Evolutionary conservation across 2,113 vertebrate species (phyloP).

Genomic region (rabbit (Oryctolagus cuniculus)): mOryCun1.1 NC_091432.1:126881001-126881500

Average conservation of each 20-base stretch:
- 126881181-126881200: neutral
- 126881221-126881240: neutral
- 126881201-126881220: neutral
- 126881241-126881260: slow-evolving; percentile 5
- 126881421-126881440: neutral
- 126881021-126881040: neutral
- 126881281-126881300: slow-evolving; percentile 23
- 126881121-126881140: neutral
- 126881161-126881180: neutral
- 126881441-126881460: neutral
- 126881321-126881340: neutral
- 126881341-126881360: slow-evolving; percentile 12
- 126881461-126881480: slow-evolving; percentile 51
- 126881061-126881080: neutral
- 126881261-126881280: slow-evolving; percentile 28
- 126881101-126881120: neutral
- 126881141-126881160: neutral
- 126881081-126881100: no score
- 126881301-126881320: slow-evolving; percentile 14
- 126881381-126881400: neutral
- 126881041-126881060: neutral
- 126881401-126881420: neutral
- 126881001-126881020: neutral
- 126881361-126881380: slow-evolving; percentile 53
- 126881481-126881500: slow-evolving; percentile 7